Evolutionary conservation across 2,888 invertebrate genomes (phyloP).

Genomic region (Spodoptera exigua): DNA sequence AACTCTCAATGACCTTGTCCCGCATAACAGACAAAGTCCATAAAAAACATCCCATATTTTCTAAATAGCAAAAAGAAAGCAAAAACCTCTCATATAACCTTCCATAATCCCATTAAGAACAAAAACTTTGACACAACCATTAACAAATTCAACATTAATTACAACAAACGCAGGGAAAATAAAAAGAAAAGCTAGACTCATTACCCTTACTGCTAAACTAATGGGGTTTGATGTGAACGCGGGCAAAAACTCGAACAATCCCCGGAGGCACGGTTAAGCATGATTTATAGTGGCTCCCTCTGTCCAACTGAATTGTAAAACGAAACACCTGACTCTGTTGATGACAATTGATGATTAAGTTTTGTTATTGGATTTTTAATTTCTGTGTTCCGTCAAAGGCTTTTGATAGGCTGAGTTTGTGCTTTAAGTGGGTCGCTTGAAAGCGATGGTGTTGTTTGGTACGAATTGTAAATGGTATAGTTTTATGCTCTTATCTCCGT

Average conservation of each 20-base stretch:
- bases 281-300: slow-evolving; percentile 66
- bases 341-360: slow-evolving; percentile 55
- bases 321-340: slow-evolving; percentile 53
- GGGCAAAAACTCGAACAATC: slow-evolving; percentile 67
- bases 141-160: slow-evolving; percentile 52
- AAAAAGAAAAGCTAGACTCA: slow-evolving; percentile 66
- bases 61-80: not conserved
- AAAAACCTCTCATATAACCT: not conserved
- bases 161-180: slow-evolving; percentile 46
- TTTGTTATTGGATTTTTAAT: slow-evolving; percentile 36
- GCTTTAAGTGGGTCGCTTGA: not conserved
- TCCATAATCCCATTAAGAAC: slow-evolving; percentile 23
- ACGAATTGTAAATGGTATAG: too few relatives aligned
- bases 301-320: slow-evolving; percentile 56
- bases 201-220: slow-evolving; percentile 59
- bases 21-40: not conserved
- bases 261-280: slow-evolving; percentile 66
- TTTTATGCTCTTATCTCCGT: too few relatives aligned
- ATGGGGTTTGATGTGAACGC: slow-evolving; percentile 65
- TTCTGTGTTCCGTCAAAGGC: not conserved
- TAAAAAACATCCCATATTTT: not conserved
- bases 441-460: too few relatives aligned
- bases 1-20: too few relatives aligned
- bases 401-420: not conserved
- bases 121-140: slow-evolving; percentile 43